Evolutionary conservation across 2,797 vertebrate genomes (phyloP).

Genomic region (Spea hammondii): DNA sequence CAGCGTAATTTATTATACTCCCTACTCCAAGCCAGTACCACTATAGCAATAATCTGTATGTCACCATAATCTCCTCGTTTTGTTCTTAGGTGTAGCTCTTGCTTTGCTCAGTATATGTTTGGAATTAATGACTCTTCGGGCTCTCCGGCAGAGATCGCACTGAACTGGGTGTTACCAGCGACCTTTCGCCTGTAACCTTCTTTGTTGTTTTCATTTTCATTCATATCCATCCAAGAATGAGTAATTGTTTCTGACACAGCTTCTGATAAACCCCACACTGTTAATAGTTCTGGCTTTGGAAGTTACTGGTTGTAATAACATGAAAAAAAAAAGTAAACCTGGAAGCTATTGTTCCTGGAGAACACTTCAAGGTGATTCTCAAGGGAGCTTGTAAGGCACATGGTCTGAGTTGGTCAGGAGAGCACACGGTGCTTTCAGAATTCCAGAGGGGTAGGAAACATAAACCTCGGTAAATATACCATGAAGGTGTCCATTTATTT

Average conservation of each 20-base stretch:
- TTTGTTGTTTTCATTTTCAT: constrained; percentile 54
- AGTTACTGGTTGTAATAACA: constrained; percentile 63
- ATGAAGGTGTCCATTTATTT: too few relatives aligned
- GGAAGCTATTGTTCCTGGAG: constrained; percentile 64
- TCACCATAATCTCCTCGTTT: too few relatives aligned
- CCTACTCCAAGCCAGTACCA: too few relatives aligned
- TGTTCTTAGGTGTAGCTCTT: too few relatives aligned
- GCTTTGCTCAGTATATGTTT: background rate
- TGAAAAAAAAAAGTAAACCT: constrained; percentile 59
- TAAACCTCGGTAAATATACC: too few relatives aligned
- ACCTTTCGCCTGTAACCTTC: constrained; percentile 58
- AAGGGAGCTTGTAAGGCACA: constrained; percentile 59
- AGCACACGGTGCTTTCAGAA: background rate
- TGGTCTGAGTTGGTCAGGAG: constrained; percentile 35
- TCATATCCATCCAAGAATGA: constrained; percentile 69
- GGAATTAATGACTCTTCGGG: constrained; percentile 16
- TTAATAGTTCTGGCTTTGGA: constrained; percentile 63
- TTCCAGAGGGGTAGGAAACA: background rate
- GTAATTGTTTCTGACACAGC: constrained; percentile 66
- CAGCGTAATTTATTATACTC: too few relatives aligned
- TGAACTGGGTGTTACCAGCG: constrained; percentile 19
- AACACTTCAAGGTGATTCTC: constrained; percentile 59
- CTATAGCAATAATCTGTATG: too few relatives aligned
- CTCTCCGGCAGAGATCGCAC: background rate
- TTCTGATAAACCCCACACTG: constrained; percentile 64